phyloP scores from a whole-genome alignment of 2,888 invertebrate genomes.

The Norana najaformis region DNA sequence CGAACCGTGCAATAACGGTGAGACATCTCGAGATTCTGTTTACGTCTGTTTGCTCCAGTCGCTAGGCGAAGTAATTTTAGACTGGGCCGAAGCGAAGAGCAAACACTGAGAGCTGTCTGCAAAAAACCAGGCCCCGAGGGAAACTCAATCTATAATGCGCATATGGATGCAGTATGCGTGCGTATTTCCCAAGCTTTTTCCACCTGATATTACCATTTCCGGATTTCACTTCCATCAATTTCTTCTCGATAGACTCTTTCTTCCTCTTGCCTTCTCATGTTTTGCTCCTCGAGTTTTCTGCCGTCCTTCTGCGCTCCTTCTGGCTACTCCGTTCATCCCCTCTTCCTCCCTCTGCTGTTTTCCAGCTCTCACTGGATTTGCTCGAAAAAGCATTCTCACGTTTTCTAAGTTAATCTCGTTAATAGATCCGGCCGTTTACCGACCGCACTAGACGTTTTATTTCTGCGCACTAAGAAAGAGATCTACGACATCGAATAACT shows the following conservation, averaged over 20 bases:
- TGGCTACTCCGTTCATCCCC: too few species aligned
- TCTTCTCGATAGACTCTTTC: background rate
- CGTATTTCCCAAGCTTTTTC: background rate
- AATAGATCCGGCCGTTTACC: background rate
- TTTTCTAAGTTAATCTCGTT: background rate
- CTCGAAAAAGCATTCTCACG: constrained; percentile 5
- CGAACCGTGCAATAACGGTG: background rate
- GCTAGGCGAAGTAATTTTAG: background rate
- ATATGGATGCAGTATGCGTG: background rate
- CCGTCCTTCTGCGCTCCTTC: background rate
- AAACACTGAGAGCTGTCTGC: background rate
- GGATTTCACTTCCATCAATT: background rate
- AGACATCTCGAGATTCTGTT: background rate
- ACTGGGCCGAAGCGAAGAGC: background rate
- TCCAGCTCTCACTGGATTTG: constrained; percentile 3
- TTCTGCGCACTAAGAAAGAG: background rate
- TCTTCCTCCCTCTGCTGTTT: background rate
- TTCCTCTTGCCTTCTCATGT: background rate
- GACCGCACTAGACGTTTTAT: background rate
- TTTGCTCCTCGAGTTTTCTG: background rate
- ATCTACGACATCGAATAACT: background rate
- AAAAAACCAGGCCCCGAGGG: background rate
- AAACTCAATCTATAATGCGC: background rate
- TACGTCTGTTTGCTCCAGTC: background rate
- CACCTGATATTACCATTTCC: constrained; percentile 13